Conservation (phyloP, 2,113 vertebrate genomes). For the Accipiter cooperii region DNA sequence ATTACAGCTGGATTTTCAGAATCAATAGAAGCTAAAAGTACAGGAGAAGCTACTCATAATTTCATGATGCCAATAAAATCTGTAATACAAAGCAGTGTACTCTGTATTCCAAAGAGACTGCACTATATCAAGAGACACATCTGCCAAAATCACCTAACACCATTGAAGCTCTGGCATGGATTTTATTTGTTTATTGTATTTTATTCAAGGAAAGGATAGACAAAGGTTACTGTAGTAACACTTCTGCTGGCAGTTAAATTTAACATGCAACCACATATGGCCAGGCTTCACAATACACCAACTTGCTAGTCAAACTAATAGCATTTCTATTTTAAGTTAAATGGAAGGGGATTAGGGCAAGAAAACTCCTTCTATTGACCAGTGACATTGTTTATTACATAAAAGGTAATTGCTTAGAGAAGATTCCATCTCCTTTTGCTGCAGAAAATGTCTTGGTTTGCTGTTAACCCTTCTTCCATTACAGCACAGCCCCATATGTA, state of each 20-base stretch:
- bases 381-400: constrained; percentile 48
- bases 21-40: background rate
- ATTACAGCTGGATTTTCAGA: background rate
- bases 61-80: background rate
- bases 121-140: background rate
- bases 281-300: background rate
- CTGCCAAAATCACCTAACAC: background rate
- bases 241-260: background rate
- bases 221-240: background rate
- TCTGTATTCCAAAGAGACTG: background rate
- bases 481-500: background rate
- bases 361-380: constrained; percentile 1
- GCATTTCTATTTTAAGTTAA: constrained; percentile 2
- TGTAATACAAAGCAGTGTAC: background rate
- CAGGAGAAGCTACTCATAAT: background rate
- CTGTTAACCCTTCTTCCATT: constrained; percentile 28
- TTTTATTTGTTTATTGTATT: background rate
- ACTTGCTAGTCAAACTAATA: background rate
- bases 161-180: background rate
- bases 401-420: constrained; percentile 20
- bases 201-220: background rate
- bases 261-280: background rate
- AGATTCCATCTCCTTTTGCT: background rate
- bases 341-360: background rate
- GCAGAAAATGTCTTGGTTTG: constrained; percentile 12